These are phyloP conservation scores for Bolinopsis microptera DNA, from an alignment of 37 sponge, comb jelly and placozoan genomes.

Conservation along the genomic window DNA sequence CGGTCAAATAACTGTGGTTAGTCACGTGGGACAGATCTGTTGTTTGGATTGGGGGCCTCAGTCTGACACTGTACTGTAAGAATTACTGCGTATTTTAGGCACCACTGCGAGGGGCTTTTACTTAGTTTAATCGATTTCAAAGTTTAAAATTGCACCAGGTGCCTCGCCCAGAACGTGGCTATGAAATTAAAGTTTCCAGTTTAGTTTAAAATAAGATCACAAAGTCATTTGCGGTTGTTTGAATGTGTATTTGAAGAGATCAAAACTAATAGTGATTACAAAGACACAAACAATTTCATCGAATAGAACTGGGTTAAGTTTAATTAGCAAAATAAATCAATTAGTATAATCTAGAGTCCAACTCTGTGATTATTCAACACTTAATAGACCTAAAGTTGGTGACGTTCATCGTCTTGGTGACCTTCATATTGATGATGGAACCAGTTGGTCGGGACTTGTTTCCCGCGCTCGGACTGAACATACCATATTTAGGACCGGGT, in stretches of 20 bases:
- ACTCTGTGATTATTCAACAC: conserved; percentile 12
- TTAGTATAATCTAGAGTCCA: no score
- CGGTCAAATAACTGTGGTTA: neutral
- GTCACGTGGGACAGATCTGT: neutral
- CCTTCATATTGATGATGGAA: conserved; percentile 77
- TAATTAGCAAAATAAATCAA: no score
- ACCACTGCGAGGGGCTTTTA: neutral
- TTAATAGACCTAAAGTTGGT: neutral
- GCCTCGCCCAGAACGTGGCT: neutral
- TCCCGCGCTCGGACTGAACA: conserved; percentile 80
- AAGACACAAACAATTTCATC: no score
- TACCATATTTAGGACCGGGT: conserved; percentile 68
- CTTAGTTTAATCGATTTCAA: neutral
- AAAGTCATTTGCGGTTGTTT: no score
- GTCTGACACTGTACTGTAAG: neutral
- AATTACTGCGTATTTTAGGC: neutral
- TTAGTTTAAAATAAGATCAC: no score
- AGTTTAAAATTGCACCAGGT: neutral
- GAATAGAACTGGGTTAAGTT: no score
- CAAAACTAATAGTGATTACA: no score
- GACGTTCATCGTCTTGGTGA: conserved; percentile 37
- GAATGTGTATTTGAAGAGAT: no score
- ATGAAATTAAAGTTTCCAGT: no score
- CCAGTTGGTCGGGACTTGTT: conserved; percentile 75
- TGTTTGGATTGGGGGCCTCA: neutral